A percentile compares a stretch with the other conserved stretches of the same genome.
phyloP scores from a whole-genome alignment of 1,140 invertebrate genomes.

The Liolophura sinensis region DNA sequence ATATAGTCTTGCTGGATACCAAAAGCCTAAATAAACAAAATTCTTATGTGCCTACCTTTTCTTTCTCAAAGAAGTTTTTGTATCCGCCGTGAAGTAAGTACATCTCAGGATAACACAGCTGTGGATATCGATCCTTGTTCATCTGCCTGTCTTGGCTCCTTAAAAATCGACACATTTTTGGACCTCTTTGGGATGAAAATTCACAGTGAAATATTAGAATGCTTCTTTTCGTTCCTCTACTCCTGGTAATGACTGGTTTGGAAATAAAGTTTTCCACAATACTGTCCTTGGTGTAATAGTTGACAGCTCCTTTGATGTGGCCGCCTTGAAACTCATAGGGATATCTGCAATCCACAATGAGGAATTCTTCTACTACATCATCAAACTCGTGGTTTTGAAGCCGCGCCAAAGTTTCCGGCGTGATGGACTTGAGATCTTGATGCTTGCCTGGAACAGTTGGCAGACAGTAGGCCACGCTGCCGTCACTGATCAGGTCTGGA shows the following conservation, averaged over 20 bases:
- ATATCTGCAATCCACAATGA: constrained; percentile 71
- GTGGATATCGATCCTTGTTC: constrained; percentile 83
- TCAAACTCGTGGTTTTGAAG: constrained; percentile 34
- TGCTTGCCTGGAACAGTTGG: constrained; percentile 78
- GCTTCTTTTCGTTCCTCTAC: constrained; percentile 61
- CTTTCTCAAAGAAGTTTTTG: constrained; percentile 78
- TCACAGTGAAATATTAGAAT: constrained; percentile 98
- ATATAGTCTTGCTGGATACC: too few species aligned
- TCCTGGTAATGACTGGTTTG: constrained; percentile 50
- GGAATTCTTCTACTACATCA: constrained; percentile 31
- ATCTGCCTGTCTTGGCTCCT: constrained; percentile 78
- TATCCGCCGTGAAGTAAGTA: constrained; percentile 94
- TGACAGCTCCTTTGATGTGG: constrained; percentile 84
- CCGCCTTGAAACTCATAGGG: constrained; percentile 97
- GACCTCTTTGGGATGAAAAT: constrained; percentile 94
- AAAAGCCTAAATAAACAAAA: too few species aligned
- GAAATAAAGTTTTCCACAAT: constrained; percentile 69
- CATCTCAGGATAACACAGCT: constrained; percentile 86
- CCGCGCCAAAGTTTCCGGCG: constrained; percentile 64
- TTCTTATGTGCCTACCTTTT: constrained; percentile 47
- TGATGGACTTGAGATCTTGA: constrained; percentile 82
- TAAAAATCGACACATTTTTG: constrained; percentile 83
- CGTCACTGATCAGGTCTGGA: constrained; percentile 66
- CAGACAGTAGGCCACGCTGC: constrained; percentile 67
- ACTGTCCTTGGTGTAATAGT: constrained; percentile 79